phyloP scores from a whole-genome alignment of 2,797 vertebrate species.

The Lepilemur septentrionalis region DNA sequence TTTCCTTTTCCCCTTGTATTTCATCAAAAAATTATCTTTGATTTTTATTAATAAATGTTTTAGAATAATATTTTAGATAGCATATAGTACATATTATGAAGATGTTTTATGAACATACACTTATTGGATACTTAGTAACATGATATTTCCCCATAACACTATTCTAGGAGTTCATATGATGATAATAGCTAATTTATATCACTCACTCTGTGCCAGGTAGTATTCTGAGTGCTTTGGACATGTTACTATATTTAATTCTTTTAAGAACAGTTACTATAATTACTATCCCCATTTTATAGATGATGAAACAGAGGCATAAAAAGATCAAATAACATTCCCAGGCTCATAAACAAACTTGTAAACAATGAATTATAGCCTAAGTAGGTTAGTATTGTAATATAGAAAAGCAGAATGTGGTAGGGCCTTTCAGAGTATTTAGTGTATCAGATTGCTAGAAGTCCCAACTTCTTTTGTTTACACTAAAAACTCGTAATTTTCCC shows the following conservation, averaged over 20 bases:
- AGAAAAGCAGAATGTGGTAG: not conserved
- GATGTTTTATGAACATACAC: not conserved
- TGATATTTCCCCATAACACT: not conserved
- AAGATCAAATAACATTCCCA: not conserved
- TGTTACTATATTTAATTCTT: conserved; percentile 8
- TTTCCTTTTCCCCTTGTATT: not conserved
- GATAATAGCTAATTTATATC: not conserved
- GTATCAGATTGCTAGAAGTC: not conserved
- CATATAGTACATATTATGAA: not conserved
- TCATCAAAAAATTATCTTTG: not conserved
- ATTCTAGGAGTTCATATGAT: not conserved
- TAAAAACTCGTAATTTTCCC: not conserved
- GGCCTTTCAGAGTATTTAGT: not conserved
- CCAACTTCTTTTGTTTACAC: not conserved
- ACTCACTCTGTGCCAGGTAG: not conserved
- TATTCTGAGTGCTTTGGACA: not conserved
- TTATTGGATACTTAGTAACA: not conserved
- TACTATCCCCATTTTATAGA: not conserved
- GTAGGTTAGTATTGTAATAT: not conserved
- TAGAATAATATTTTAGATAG: not conserved
- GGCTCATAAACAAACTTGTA: not conserved
- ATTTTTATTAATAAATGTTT: not conserved
- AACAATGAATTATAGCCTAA: not conserved
- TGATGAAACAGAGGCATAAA: not conserved
- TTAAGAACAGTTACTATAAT: not conserved